phyloP scores from a whole-genome alignment of 1,140 invertebrate species.

The Triops cancriformis region DNA sequence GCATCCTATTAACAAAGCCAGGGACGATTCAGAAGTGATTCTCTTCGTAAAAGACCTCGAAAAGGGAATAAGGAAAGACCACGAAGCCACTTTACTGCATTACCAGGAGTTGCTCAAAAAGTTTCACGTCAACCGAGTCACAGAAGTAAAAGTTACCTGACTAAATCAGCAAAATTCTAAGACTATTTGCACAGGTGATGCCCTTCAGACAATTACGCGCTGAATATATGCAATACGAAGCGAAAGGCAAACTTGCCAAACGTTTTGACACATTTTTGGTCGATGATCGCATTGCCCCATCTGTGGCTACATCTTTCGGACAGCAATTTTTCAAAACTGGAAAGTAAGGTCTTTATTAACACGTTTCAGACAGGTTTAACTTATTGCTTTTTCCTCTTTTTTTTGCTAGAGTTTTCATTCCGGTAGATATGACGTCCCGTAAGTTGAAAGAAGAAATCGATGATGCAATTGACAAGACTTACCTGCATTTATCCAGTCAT shows the following conservation, averaged over 20 bases:
- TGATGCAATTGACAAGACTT: constrained; percentile 11
- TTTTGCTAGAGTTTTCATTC: constrained; percentile 18
- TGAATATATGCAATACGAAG: constrained; percentile 39
- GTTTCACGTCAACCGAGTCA: constrained; percentile 32
- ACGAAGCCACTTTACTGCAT: constrained; percentile 35
- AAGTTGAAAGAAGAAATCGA: constrained; percentile 17
- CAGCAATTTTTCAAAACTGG: constrained; percentile 38
- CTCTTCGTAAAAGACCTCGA: constrained; percentile 40
- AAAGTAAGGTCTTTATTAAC: constrained; percentile 32
- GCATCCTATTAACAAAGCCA: background rate
- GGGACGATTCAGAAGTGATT: constrained; percentile 34
- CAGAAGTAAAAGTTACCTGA: constrained; percentile 28
- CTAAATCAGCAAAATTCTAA: constrained; percentile 16
- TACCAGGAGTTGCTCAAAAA: constrained; percentile 35
- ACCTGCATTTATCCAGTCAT: constrained; percentile 20
- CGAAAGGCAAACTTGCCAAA: constrained; percentile 38
- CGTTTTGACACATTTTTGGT: constrained; percentile 38
- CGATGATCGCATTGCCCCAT: constrained; percentile 36
- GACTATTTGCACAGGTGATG: constrained; percentile 35
- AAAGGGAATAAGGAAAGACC: constrained; percentile 34
- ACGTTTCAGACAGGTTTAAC: background rate
- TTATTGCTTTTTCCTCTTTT: constrained; percentile 4
- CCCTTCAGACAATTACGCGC: constrained; percentile 37
- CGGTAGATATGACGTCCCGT: constrained; percentile 18
- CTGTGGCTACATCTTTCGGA: constrained; percentile 37